Conservation (phyloP, 35 echinoderm and acorn worm genomes). For the Apostichopus californicus region DNA sequence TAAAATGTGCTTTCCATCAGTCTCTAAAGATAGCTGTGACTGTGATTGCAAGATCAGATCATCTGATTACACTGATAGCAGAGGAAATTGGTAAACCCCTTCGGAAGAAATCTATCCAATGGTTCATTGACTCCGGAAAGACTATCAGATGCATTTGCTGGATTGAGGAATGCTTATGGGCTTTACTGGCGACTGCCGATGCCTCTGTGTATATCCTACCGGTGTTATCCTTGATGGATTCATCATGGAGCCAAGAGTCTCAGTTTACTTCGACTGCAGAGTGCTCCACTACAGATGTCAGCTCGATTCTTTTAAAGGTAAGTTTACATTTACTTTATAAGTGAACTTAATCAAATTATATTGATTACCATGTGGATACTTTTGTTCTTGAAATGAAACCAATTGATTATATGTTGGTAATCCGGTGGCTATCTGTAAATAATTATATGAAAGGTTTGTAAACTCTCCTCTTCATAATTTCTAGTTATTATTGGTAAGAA, state of each 20-base stretch:
- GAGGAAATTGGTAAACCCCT: conserved; percentile 4
- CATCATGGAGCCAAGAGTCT: not conserved
- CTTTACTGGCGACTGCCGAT: conserved; percentile 20
- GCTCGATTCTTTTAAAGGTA: conserved; percentile 8
- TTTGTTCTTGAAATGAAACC: too few species aligned
- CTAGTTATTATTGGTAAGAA: too few species aligned
- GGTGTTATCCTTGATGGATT: not conserved
- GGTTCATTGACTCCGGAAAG: conserved; percentile 24
- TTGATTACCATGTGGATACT: too few species aligned
- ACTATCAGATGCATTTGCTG: conserved; percentile 7
- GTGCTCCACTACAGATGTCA: conserved; percentile 5
- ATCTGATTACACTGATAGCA: conserved; percentile 29
- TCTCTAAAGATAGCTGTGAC: not conserved
- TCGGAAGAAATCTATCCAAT: conserved; percentile 22
- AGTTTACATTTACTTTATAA: not conserved
- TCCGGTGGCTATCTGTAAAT: too few species aligned
- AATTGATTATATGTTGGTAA: too few species aligned
- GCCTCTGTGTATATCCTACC: conserved; percentile 45
- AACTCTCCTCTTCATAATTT: too few species aligned
- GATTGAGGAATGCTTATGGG: conserved; percentile 16
- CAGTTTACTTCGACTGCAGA: not conserved
- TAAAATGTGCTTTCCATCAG: conserved; percentile 34
- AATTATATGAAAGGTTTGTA: too few species aligned
- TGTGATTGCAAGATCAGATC: conserved; percentile 25
- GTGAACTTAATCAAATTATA: too few species aligned